Conservation (phyloP, 1,140 invertebrate genomes). For the Drosophila mauritiana region DNA sequence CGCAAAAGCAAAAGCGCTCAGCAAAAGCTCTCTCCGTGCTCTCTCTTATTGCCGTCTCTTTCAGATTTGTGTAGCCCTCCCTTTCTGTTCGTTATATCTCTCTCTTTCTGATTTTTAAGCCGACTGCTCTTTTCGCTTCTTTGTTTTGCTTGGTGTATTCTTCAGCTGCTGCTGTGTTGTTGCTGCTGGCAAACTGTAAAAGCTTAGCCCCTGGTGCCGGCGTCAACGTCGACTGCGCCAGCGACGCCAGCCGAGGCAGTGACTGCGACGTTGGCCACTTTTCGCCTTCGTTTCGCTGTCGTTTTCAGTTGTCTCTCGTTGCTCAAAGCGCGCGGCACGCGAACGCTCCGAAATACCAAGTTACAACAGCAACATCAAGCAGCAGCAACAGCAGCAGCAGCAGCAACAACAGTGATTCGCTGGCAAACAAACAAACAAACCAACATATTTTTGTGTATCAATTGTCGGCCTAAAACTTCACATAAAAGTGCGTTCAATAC, state of each 20-base stretch:
- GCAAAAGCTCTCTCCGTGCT: slow-evolving; percentile 60
- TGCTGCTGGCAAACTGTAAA: background rate
- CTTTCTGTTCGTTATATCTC: background rate
- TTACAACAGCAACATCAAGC: slow-evolving; percentile 30
- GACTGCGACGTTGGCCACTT: slow-evolving; percentile 29
- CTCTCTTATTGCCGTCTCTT: slow-evolving; percentile 16
- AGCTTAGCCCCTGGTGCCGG: slow-evolving; percentile 4
- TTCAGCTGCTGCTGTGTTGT: slow-evolving; percentile 40
- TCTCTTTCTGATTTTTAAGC: background rate
- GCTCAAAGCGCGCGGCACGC: slow-evolving; percentile 75
- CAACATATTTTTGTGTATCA: slow-evolving; percentile 52
- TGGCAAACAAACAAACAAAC: slow-evolving; percentile 16
- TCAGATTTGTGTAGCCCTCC: background rate
- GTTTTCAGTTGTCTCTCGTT: slow-evolving; percentile 81
- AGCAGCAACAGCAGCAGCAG: slow-evolving; percentile 32
- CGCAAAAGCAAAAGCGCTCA: slow-evolving; percentile 29
- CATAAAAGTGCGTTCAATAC: slow-evolving; percentile 58
- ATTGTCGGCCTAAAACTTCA: slow-evolving; percentile 26
- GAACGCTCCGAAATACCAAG: slow-evolving; percentile 51
- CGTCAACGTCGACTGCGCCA: slow-evolving; percentile 12
- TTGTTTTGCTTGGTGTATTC: slow-evolving; percentile 80
- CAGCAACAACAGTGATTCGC: slow-evolving; percentile 20
- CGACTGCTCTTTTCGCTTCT: slow-evolving; percentile 69
- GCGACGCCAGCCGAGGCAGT: slow-evolving; percentile 11
- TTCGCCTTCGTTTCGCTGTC: slow-evolving; percentile 69